These are phyloP conservation scores for Maconellicoccus hirsutus DNA, from an alignment of 1,140 invertebrate genomes.

Conservation along the genomic window DNA sequence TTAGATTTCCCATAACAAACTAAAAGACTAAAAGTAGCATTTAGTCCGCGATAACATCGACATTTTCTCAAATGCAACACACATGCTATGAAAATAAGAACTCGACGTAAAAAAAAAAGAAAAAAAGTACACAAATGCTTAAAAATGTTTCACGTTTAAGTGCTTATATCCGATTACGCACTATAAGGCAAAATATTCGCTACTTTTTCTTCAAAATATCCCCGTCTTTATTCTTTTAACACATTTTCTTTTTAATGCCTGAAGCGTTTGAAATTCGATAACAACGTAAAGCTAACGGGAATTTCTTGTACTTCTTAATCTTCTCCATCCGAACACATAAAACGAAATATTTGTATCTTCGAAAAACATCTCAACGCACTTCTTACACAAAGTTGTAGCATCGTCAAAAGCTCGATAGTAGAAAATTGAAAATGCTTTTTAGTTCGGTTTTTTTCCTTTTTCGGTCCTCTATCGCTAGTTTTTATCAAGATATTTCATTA, in stretches of 20 bases:
- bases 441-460: not conserved
- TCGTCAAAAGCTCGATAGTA: not conserved
- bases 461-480: not conserved
- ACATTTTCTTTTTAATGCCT: constrained; percentile 12
- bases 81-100: not conserved
- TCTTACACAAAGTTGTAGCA: not conserved
- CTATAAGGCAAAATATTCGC: not conserved
- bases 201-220: constrained; percentile 12
- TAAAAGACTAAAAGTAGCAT: too few relatives aligned
- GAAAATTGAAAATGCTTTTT: not conserved
- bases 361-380: not conserved
- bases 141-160: constrained; percentile 11
- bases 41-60: too few relatives aligned
- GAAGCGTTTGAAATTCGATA: constrained; percentile 14
- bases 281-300: constrained; percentile 8
- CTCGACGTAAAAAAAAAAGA: not conserved
- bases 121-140: not conserved
- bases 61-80: not conserved
- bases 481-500: not conserved
- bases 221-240: constrained; percentile 10
- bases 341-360: constrained; percentile 15
- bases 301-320: constrained; percentile 22
- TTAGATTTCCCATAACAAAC: too few relatives aligned
- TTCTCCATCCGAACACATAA: not conserved
- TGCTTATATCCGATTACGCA: constrained; percentile 17